These are phyloP conservation scores for Thera obeliscata DNA, from an alignment of 2,888 invertebrate species.

Conservation along the genomic window DNA sequence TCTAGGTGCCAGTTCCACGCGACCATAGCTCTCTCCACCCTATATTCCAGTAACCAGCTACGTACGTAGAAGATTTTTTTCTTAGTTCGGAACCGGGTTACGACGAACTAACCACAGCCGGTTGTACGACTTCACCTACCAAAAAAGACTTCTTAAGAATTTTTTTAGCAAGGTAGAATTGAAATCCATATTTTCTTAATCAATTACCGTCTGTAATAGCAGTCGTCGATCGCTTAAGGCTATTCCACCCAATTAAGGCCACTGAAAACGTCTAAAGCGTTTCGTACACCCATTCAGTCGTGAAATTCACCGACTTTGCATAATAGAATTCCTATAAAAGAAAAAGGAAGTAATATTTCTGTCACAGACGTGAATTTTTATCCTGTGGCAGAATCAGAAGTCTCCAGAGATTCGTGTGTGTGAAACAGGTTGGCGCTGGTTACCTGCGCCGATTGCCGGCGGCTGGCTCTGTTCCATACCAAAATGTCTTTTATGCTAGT, in stretches of 20 bases:
- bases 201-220: background rate
- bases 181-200: background rate
- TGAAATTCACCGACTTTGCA: slow-evolving; percentile 32
- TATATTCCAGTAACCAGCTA: too few species aligned
- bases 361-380: slow-evolving; percentile 4
- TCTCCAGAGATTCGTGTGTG: background rate
- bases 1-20: too few species aligned
- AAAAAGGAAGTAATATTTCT: slow-evolving; percentile 19
- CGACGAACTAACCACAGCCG: too few species aligned
- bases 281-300: slow-evolving; percentile 27
- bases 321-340: slow-evolving; percentile 31
- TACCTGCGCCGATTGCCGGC: background rate
- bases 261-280: slow-evolving; percentile 33
- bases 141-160: too few species aligned
- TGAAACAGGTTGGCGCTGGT: background rate
- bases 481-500: too few species aligned
- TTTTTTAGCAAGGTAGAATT: too few species aligned
- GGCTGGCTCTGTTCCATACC: too few species aligned
- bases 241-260: slow-evolving; percentile 31
- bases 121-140: too few species aligned
- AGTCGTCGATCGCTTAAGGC: slow-evolving; percentile 12
- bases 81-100: too few species aligned
- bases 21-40: too few species aligned
- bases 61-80: too few species aligned
- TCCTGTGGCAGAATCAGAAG: background rate